These are phyloP conservation scores for Bathynomus jamesi DNA, from an alignment of 1,140 invertebrate species.

Conservation along the genomic window DNA sequence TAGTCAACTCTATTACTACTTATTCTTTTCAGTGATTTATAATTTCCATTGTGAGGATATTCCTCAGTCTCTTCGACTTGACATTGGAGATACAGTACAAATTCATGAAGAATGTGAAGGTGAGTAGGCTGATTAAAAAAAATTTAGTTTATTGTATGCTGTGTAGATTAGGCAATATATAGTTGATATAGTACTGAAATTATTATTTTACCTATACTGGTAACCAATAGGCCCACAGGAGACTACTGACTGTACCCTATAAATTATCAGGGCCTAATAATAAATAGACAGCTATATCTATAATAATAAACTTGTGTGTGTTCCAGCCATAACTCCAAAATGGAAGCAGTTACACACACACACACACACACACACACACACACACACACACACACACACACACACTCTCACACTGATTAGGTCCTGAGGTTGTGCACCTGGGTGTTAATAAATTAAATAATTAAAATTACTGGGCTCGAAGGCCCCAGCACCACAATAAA, in stretches of 20 bases:
- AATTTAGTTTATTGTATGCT: neutral
- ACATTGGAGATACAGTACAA: constrained; percentile 83
- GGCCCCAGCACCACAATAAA: no score
- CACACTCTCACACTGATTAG: no score
- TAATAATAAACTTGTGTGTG: neutral
- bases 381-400: no score
- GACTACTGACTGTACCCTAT: neutral
- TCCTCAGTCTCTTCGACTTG: constrained; percentile 66
- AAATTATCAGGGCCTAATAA: neutral
- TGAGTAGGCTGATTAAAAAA: constrained; percentile 40
- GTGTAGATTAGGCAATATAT: neutral
- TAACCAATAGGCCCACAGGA: neutral
- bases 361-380: no score
- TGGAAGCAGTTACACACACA: no score
- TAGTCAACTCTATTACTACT: neutral
- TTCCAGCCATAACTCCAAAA: no score
- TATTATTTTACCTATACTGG: neutral
- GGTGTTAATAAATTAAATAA: no score
- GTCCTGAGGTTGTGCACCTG: no score
- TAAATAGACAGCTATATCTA: neutral
- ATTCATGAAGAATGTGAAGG: constrained; percentile 79
- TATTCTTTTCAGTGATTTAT: constrained; percentile 65
- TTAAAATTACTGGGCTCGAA: no score
- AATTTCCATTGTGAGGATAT: constrained; percentile 74
- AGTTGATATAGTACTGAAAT: neutral